These are phyloP conservation scores for Anoplius nigerrimus DNA, from an alignment of 2,888 invertebrate genomes.

Conservation along the genomic window DNA sequence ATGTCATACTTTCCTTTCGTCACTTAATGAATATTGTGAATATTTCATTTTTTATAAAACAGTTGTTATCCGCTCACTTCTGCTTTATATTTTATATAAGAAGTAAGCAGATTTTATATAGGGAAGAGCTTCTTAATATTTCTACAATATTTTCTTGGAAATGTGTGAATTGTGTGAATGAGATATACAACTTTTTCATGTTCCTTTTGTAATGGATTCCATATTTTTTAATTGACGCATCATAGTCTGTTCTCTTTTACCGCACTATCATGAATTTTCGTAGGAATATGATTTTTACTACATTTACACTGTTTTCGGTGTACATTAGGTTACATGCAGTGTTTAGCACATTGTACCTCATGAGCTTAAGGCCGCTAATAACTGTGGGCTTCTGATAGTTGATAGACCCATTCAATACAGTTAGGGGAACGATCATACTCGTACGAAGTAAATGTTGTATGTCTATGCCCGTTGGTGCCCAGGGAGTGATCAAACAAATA, in stretches of 20 bases:
- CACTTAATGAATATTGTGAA: background rate
- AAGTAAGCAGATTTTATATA: background rate
- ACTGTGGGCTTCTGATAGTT: constrained; percentile 53
- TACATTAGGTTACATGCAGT: constrained; percentile 41
- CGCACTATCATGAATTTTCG: constrained; percentile 1
- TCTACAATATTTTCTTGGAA: background rate
- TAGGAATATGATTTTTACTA: constrained; percentile 7
- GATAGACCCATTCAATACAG: constrained; percentile 37
- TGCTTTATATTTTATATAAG: constrained; percentile 2
- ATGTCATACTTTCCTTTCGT: background rate
- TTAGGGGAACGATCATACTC: constrained; percentile 24
- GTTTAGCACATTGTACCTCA: constrained; percentile 47
- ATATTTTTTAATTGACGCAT: background rate
- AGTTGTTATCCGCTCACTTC: background rate
- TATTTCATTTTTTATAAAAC: constrained; percentile 5
- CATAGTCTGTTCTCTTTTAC: background rate
- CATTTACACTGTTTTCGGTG: constrained; percentile 30
- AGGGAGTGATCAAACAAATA: constrained; percentile 25
- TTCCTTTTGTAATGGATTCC: background rate
- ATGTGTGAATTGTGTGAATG: background rate
- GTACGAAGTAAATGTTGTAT: constrained; percentile 23
- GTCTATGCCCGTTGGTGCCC: constrained; percentile 34
- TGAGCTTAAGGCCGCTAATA: constrained; percentile 54
- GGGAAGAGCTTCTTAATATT: constrained; percentile 1
- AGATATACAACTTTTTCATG: constrained; percentile 2